A percentile compares a stretch with the other conserved stretches of the same genome.
These are phyloP conservation scores for Triplophysa rosa DNA, from an alignment of 2,113 vertebrate genomes.

Conservation along the genomic window DNA sequence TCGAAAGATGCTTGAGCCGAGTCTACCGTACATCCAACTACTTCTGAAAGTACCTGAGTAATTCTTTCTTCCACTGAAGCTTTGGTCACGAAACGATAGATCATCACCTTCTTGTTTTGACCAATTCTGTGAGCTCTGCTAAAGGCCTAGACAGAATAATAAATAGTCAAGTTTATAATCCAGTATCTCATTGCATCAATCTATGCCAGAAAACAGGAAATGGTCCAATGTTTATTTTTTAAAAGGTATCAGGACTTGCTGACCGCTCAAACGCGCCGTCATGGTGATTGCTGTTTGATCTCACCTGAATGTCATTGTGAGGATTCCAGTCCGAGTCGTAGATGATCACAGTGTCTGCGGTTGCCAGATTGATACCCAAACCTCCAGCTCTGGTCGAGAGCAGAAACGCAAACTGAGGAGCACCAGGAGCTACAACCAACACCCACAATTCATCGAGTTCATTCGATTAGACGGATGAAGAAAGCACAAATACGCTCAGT, in stretches of 20 bases:
- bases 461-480: not conserved
- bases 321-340: slow-evolving; percentile 99
- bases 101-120: slow-evolving; percentile 98
- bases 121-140: slow-evolving; percentile 97
- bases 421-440: slow-evolving; percentile 83
- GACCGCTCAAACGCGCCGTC: not conserved
- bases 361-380: slow-evolving; percentile 95
- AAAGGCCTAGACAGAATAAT: slow-evolving; percentile 80
- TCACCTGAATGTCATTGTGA: slow-evolving; percentile 96
- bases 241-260: too few species aligned
- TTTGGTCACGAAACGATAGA: slow-evolving; percentile 96
- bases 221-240: not conserved
- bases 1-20: not conserved
- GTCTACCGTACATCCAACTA: too few species aligned
- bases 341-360: slow-evolving; percentile 95
- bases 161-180: not conserved
- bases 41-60: slow-evolving; percentile 77
- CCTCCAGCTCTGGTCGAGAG: slow-evolving; percentile 95
- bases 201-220: not conserved
- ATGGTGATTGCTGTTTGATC: slow-evolving; percentile 20
- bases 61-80: slow-evolving; percentile 97
- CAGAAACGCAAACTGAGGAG: slow-evolving; percentile 95
- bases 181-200: not conserved
- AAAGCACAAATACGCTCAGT: not conserved
- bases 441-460: not conserved